A percentile compares a stretch with the other conserved stretches of the same genome.
These are phyloP conservation scores for Meda fulgida DNA, from an alignment of 2,797 vertebrate species.

Conservation along the genomic window DNA sequence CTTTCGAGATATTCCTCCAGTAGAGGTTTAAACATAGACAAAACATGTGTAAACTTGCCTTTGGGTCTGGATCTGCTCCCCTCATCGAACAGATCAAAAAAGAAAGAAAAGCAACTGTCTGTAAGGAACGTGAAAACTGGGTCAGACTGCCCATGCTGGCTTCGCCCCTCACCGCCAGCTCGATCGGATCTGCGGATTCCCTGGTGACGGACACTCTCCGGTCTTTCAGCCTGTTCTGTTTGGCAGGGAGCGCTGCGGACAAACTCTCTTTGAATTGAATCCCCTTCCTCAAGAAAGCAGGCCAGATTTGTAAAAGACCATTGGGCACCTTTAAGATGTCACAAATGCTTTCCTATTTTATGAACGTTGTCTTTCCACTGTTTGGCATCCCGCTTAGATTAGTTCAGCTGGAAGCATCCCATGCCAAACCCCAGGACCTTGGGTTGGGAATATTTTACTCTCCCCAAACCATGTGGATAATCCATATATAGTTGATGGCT, in stretches of 20 bases:
- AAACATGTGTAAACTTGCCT: constrained; percentile 58
- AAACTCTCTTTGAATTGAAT: constrained; percentile 66
- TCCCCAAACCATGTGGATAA: constrained; percentile 23
- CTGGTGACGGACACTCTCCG: constrained; percentile 58
- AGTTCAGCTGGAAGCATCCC: constrained; percentile 15
- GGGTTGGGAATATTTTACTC: constrained; percentile 40
- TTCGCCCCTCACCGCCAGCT: constrained; percentile 45
- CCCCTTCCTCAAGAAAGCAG: constrained; percentile 38
- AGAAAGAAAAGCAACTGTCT: constrained; percentile 49
- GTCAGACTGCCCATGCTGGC: constrained; percentile 62
- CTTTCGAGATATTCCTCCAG: constrained; percentile 6
- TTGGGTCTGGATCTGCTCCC: constrained; percentile 56
- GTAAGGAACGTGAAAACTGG: constrained; percentile 65
- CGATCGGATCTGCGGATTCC: constrained; percentile 62
- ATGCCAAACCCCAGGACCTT: constrained; percentile 39
- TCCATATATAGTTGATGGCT: constrained; percentile 43
- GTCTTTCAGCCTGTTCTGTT: constrained; percentile 62
- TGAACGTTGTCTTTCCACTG: constrained; percentile 29
- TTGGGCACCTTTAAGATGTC: constrained; percentile 38
- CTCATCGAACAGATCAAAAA: constrained; percentile 38
- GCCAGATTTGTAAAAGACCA: constrained; percentile 23
- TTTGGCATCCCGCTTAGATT: constrained; percentile 19
- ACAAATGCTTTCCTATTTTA: constrained; percentile 41
- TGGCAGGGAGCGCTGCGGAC: constrained; percentile 36
- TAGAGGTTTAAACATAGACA: constrained; percentile 44